phyloP scores from a whole-genome alignment of 2,888 invertebrate genomes.

The Latrodectus elegans region DNA sequence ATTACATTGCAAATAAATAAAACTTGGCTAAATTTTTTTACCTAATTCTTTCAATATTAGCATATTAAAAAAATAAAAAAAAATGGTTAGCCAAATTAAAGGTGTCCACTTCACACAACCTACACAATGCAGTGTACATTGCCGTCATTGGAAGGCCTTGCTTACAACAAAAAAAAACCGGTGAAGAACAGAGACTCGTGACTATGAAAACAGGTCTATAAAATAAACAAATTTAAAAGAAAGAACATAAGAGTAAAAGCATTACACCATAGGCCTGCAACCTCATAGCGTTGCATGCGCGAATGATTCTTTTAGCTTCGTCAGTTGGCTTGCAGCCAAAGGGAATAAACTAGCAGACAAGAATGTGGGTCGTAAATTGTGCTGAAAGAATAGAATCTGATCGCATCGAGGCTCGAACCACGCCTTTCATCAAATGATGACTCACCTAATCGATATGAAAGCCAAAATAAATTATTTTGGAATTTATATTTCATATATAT shows the following conservation, averaged over 20 bases:
- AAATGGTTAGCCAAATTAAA: too few relatives aligned
- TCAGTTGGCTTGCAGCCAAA: constrained; percentile 39
- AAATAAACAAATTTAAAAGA: too few relatives aligned
- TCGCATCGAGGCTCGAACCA: constrained; percentile 13
- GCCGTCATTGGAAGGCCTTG: too few relatives aligned
- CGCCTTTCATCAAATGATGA: constrained; percentile 30
- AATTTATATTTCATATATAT: not conserved
- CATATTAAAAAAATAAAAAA: too few relatives aligned
- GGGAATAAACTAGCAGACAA: constrained; percentile 44
- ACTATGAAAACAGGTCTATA: too few relatives aligned
- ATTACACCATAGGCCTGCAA: constrained; percentile 21
- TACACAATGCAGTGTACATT: too few relatives aligned
- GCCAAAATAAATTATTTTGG: not conserved
- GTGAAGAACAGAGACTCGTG: too few relatives aligned
- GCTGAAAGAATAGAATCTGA: constrained; percentile 10
- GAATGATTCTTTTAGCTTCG: constrained; percentile 26
- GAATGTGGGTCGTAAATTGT: constrained; percentile 45
- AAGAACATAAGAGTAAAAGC: not conserved
- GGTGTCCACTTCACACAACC: too few relatives aligned
- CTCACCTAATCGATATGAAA: constrained; percentile 18
- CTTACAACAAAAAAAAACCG: too few relatives aligned
- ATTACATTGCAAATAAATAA: too few relatives aligned
- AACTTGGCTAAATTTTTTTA: too few relatives aligned
- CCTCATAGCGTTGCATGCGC: constrained; percentile 16
- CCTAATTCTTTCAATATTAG: too few relatives aligned